A percentile compares a stretch with the other conserved stretches of the same genome.
Evolutionary conservation across 2,797 vertebrate species (phyloP).

Genomic region (Eremophila alpestris): DNA sequence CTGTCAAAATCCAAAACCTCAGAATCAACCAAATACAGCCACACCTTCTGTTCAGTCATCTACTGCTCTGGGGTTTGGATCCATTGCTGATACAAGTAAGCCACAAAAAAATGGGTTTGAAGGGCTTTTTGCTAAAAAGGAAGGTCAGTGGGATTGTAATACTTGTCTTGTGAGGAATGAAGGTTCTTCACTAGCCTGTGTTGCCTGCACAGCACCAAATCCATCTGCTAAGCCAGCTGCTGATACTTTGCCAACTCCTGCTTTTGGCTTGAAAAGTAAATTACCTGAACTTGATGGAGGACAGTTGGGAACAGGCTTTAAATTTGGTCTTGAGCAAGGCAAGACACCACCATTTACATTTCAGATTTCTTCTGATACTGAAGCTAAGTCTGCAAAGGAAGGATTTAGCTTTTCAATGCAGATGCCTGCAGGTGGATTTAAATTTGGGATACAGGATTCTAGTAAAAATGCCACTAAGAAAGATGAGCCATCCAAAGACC

Average conservation of each 20-base stretch:
- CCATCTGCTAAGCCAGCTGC: slow-evolving; percentile 71
- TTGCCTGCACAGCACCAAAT: slow-evolving; percentile 82
- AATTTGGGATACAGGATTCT: slow-evolving; percentile 88
- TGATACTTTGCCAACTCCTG: slow-evolving; percentile 35
- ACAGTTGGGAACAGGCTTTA: slow-evolving; percentile 81
- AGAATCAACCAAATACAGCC: slow-evolving; percentile 55
- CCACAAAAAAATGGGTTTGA: slow-evolving; percentile 74
- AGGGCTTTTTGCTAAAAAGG: slow-evolving; percentile 81
- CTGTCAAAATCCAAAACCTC: slow-evolving; percentile 80
- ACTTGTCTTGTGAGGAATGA: slow-evolving; percentile 84
- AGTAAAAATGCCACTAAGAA: slow-evolving; percentile 61
- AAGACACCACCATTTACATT: slow-evolving; percentile 80
- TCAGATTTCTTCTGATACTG: slow-evolving; percentile 76
- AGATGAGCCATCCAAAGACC: slow-evolving; percentile 52
- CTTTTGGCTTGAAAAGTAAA: slow-evolving; percentile 66
- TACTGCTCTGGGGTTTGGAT: slow-evolving; percentile 44
- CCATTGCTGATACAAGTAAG: slow-evolving; percentile 44
- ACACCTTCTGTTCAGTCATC: neutral
- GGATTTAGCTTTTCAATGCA: slow-evolving; percentile 87
- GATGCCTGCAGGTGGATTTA: slow-evolving; percentile 78
- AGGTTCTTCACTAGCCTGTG: slow-evolving; percentile 75
- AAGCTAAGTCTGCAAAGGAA: slow-evolving; percentile 74
- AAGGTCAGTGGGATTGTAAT: slow-evolving; percentile 89
- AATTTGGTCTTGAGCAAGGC: slow-evolving; percentile 87
- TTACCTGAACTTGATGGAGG: slow-evolving; percentile 70